phyloP scores from a whole-genome alignment of 2,888 invertebrate genomes.

The Apamea anceps region DNA sequence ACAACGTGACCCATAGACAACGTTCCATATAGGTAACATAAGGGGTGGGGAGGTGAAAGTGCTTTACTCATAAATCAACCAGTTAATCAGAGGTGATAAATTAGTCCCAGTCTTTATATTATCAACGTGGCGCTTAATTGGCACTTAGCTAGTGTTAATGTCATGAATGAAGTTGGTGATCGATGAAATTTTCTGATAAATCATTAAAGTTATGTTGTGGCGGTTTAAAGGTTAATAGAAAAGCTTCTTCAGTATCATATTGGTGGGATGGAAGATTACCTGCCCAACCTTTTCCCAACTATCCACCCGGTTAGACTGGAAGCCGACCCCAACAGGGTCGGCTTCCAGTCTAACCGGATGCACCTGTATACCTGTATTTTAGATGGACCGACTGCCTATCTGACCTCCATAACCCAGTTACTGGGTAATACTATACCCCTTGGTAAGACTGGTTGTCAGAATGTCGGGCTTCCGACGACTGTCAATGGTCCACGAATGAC shows the following conservation, averaged over 20 bases:
- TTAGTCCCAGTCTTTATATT: conserved; percentile 25
- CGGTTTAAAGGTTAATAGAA: neutral
- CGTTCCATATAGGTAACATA: conserved; percentile 22
- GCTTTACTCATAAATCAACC: conserved; percentile 22
- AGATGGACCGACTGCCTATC: too few relatives aligned
- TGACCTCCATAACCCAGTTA: neutral
- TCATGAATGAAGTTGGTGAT: neutral
- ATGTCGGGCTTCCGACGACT: neutral
- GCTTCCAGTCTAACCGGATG: too few relatives aligned
- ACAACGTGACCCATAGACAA: conserved; percentile 20
- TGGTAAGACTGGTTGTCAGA: neutral
- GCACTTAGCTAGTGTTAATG: conserved; percentile 32
- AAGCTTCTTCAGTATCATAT: neutral
- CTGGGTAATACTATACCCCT: neutral
- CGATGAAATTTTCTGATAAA: neutral
- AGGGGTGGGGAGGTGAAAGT: conserved; percentile 51
- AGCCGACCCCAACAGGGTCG: too few relatives aligned
- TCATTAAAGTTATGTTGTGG: neutral
- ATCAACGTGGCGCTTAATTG: conserved; percentile 27
- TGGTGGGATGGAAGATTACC: neutral
- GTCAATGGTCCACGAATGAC: neutral
- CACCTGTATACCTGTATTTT: too few relatives aligned
- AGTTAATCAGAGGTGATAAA: conserved; percentile 44
- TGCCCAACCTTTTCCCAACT: too few relatives aligned
- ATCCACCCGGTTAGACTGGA: too few relatives aligned